Conservation (phyloP, 2,113 vertebrate species). For the Ceyx melanurus region DNA sequence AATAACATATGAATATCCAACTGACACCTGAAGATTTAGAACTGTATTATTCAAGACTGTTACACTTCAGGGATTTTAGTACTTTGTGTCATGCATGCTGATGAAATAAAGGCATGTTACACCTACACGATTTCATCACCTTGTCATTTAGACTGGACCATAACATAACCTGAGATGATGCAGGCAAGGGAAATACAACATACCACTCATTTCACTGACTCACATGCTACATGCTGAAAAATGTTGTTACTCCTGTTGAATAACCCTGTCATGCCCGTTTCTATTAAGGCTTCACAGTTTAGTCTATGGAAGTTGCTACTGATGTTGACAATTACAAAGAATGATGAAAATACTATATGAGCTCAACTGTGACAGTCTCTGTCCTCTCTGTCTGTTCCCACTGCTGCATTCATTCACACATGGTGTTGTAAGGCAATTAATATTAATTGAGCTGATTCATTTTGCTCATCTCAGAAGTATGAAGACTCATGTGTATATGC, state of each 20-base stretch:
- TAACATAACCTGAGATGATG: constrained; percentile 30
- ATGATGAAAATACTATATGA: not conserved
- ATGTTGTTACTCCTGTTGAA: not conserved
- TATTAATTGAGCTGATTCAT: constrained; percentile 4
- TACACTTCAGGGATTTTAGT: constrained; percentile 15
- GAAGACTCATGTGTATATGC: constrained; percentile 41
- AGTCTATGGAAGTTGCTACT: not conserved
- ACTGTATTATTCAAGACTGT: not conserved
- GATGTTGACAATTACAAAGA: not conserved
- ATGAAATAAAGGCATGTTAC: constrained; percentile 34
- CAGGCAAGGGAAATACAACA: constrained; percentile 35
- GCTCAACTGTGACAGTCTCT: not conserved
- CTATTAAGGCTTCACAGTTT: not conserved
- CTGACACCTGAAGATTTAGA: constrained; percentile 29
- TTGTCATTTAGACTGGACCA: constrained; percentile 45
- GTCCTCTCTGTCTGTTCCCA: not conserved
- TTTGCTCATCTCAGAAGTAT: constrained; percentile 51
- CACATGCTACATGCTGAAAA: not conserved
- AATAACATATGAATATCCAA: not conserved
- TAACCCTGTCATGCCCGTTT: constrained; percentile 1
- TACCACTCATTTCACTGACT: constrained; percentile 6
- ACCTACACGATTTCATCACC: constrained; percentile 50
- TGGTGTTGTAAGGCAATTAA: constrained; percentile 14
- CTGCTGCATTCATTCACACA: not conserved
- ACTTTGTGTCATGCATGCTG: constrained; percentile 21